Conservation (phyloP, 1,140 invertebrate genomes). For the Lepidurus apus region DNA sequence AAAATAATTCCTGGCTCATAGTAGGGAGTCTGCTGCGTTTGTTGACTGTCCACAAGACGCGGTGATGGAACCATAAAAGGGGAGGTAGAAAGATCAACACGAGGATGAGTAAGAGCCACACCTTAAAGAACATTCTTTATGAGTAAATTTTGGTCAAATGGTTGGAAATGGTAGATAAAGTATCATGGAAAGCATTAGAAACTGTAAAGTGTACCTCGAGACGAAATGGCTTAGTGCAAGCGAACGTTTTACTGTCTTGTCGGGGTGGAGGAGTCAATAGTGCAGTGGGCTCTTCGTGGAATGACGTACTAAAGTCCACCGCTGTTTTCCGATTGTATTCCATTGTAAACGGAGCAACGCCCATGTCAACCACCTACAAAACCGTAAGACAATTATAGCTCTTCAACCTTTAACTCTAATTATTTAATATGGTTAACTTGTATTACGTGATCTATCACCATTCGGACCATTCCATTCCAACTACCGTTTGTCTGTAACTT, state of each 20-base stretch:
- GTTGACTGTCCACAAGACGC: slow-evolving; percentile 29
- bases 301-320: slow-evolving; percentile 47
- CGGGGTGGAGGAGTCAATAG: slow-evolving; percentile 42
- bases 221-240: slow-evolving; percentile 41
- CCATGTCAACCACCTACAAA: slow-evolving; percentile 44
- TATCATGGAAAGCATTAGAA: neutral
- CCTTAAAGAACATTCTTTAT: slow-evolving; percentile 28
- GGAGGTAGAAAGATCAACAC: slow-evolving; percentile 32
- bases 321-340: slow-evolving; percentile 45
- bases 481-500: slow-evolving; percentile 23
- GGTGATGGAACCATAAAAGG: slow-evolving; percentile 32
- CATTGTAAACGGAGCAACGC: slow-evolving; percentile 46
- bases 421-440: neutral
- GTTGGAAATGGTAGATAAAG: slow-evolving; percentile 22
- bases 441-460: slow-evolving; percentile 25
- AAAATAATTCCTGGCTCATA: slow-evolving; percentile 25
- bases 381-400: neutral
- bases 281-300: slow-evolving; percentile 42
- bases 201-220: slow-evolving; percentile 36
- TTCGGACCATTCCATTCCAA: slow-evolving; percentile 31
- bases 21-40: slow-evolving; percentile 30
- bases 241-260: slow-evolving; percentile 39
- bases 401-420: neutral
- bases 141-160: slow-evolving; percentile 28
- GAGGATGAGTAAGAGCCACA: slow-evolving; percentile 34